Evolutionary conservation across 1,140 invertebrate species (phyloP).

Genomic region (Ericerus pela): DNA sequence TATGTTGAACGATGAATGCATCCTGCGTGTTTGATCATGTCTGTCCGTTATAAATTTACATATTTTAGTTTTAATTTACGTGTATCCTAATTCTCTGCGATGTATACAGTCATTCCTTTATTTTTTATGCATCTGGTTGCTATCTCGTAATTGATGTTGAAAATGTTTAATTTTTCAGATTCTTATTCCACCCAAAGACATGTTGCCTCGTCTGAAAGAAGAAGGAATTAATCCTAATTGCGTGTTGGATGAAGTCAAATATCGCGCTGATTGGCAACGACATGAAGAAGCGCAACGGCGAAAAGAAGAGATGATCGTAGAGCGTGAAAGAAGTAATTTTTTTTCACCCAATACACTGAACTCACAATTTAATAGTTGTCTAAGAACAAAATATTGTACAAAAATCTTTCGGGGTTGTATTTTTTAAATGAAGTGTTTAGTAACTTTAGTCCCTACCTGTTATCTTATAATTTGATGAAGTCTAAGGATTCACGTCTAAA

Average conservation of each 20-base stretch:
- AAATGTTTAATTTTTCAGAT: conserved; percentile 44
- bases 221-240: conserved; percentile 59
- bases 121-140: no score
- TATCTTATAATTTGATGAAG: neutral
- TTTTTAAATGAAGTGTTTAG: no score
- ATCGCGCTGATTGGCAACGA: conserved; percentile 89
- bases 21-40: no score
- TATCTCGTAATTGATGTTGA: conserved; percentile 11
- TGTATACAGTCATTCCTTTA: no score
- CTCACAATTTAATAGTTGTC: no score
- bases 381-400: no score
- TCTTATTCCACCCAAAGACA: conserved; percentile 82
- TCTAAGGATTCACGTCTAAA: neutral
- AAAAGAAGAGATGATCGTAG: conserved; percentile 85
- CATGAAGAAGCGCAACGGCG: conserved; percentile 83
- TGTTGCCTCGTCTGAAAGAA: conserved; percentile 60
- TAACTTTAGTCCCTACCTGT: no score
- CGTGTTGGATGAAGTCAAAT: conserved; percentile 81
- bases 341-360: neutral
- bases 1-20: no score
- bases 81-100: no score
- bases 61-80: no score
- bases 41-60: no score
- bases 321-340: conserved; percentile 64
- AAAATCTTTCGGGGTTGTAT: no score